These are phyloP conservation scores for Cyanoderma ruficeps DNA, from an alignment of 2,113 vertebrate genomes.

Conservation along the genomic window DNA sequence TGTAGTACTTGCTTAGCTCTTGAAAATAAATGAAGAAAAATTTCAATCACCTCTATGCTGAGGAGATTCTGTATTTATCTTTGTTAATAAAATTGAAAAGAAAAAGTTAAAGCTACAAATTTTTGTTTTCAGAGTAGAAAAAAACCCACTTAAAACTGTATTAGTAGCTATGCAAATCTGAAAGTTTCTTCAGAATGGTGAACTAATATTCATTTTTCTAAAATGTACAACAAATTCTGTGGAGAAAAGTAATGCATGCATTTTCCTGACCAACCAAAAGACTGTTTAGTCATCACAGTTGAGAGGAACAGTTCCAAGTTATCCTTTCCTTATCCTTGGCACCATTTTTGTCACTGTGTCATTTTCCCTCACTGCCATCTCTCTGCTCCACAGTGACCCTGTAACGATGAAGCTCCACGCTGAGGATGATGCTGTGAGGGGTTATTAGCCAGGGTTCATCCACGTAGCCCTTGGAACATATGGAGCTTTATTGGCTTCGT, in stretches of 20 bases:
- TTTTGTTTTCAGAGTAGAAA: neutral
- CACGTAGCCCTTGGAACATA: neutral
- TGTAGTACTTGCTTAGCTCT: neutral
- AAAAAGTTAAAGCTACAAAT: neutral
- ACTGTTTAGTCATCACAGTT: neutral
- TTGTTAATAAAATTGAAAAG: neutral
- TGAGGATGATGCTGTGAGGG: neutral
- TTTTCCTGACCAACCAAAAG: neutral
- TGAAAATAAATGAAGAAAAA: neutral
- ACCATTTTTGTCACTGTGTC: neutral
- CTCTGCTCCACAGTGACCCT: neutral
- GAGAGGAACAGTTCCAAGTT: neutral
- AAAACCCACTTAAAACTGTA: neutral
- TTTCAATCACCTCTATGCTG: neutral
- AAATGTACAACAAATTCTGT: neutral
- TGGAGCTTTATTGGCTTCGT: neutral
- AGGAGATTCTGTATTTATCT: neutral
- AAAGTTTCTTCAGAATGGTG: neutral
- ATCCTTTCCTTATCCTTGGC: neutral
- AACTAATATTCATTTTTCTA: neutral
- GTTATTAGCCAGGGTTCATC: neutral
- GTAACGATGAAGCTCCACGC: fast-evolving
- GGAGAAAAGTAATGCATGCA: no score
- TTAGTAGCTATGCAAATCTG: neutral
- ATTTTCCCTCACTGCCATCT: neutral